A percentile compares a stretch with the other conserved stretches of the same genome.
Conservation (phyloP, 2,888 invertebrate genomes). For the Aleiodes leptofemur region DNA sequence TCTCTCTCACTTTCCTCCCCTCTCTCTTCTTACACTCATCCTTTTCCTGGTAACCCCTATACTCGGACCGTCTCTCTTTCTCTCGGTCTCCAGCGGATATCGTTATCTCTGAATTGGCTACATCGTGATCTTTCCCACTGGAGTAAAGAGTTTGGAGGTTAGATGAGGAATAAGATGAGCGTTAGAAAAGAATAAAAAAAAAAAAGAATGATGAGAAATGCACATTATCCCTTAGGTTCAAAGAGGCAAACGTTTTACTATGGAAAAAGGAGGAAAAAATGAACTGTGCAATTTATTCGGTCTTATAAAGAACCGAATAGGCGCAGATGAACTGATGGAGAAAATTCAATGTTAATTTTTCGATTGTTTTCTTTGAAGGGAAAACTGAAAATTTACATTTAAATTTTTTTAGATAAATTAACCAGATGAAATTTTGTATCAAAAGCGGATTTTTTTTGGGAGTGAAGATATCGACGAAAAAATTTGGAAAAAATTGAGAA, state of each 20-base stretch:
- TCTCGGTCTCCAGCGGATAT: conserved; percentile 52
- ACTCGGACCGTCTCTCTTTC: conserved; percentile 16
- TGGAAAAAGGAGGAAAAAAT: conserved; percentile 34
- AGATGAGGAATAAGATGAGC: conserved; percentile 38
- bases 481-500: background rate
- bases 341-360: too few species aligned
- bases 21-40: conserved; percentile 15
- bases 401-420: background rate
- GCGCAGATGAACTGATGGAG: too few species aligned
- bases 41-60: conserved; percentile 13
- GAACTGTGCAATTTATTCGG: conserved; percentile 38
- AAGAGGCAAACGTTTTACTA: conserved; percentile 42
- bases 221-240: conserved; percentile 38
- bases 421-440: background rate
- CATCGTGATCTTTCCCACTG: conserved; percentile 51
- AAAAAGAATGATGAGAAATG: conserved; percentile 1
- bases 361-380: too few species aligned
- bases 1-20: conserved; percentile 19
- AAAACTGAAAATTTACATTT: too few species aligned
- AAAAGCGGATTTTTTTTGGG: background rate
- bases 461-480: too few species aligned
- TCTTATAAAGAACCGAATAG: background rate
- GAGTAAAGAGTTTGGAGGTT: conserved; percentile 46
- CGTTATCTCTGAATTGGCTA: conserved; percentile 52
- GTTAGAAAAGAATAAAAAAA: background rate